phyloP scores from a whole-genome alignment of 2,888 invertebrate genomes.

The Yponomeuta sedellus region DNA sequence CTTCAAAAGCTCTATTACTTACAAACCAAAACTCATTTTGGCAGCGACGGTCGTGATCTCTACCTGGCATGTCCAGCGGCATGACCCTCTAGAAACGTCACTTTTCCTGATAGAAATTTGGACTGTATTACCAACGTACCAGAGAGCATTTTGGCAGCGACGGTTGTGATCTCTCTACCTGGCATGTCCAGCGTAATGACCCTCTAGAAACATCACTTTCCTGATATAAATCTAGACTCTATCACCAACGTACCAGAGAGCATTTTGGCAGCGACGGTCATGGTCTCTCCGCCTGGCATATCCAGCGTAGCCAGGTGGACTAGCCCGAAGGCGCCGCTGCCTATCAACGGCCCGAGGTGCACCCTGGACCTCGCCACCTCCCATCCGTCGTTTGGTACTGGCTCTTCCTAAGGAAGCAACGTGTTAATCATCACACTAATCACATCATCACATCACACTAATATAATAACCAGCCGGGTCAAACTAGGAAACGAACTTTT shows the following conservation, averaged over 20 bases:
- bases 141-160: constrained; percentile 85
- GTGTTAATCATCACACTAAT: neutral
- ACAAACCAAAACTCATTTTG: too few relatives aligned
- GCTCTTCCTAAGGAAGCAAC: constrained; percentile 35
- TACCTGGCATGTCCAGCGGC: too few relatives aligned
- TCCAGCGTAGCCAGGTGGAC: constrained; percentile 81
- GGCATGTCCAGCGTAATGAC: constrained; percentile 59
- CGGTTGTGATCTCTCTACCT: constrained; percentile 64
- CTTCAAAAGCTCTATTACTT: too few relatives aligned
- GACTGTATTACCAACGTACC: constrained; percentile 49
- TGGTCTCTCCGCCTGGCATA: constrained; percentile 60
- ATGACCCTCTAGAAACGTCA: too few relatives aligned
- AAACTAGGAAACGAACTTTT: too few relatives aligned
- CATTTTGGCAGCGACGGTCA: constrained; percentile 84
- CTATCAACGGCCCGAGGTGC: constrained; percentile 75
- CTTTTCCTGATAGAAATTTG: too few relatives aligned
- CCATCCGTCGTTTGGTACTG: constrained; percentile 45
- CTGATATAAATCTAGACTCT: neutral
- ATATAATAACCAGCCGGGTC: constrained; percentile 1
- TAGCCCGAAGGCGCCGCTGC: constrained; percentile 85
- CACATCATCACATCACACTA: neutral
- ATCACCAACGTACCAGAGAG: constrained; percentile 74
- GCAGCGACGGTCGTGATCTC: too few relatives aligned
- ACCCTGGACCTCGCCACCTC: constrained; percentile 69
- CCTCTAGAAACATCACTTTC: neutral